Evolutionary conservation across 2,797 vertebrate genomes (phyloP).

Genomic region (Columba guinea): DNA sequence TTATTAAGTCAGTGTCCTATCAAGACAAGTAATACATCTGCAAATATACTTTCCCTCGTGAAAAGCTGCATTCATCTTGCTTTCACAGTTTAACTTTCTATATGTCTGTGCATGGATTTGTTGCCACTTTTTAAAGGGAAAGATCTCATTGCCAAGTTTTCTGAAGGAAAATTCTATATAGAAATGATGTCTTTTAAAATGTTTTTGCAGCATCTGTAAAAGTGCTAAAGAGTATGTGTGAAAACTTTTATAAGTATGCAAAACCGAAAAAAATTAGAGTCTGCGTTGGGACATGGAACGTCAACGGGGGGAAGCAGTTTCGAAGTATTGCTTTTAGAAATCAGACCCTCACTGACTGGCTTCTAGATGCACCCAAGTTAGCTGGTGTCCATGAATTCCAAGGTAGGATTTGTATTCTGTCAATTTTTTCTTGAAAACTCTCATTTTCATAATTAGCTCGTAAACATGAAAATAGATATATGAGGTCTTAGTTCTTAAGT

Average conservation of each 20-base stretch:
- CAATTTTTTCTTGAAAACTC: not conserved
- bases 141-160: not conserved
- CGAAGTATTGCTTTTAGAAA: constrained; percentile 98
- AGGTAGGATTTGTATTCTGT: constrained; percentile 75
- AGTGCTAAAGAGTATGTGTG: constrained; percentile 95
- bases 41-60: not conserved
- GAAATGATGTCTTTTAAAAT: not conserved
- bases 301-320: constrained; percentile 97
- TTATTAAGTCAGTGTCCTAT: not conserved
- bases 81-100: not conserved
- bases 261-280: constrained; percentile 91
- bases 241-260: constrained; percentile 93
- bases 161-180: not conserved
- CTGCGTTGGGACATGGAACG: constrained; percentile 95
- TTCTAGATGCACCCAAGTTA: constrained; percentile 92
- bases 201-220: constrained; percentile 90
- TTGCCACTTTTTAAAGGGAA: not conserved
- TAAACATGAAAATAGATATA: not conserved
- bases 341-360: constrained; percentile 98
- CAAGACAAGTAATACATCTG: not conserved
- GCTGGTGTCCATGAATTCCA: constrained; percentile 92
- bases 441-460: not conserved
- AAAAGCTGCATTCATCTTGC: not conserved
- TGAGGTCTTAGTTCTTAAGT: not conserved
- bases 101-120: constrained; percentile 10